Evolutionary conservation across 2,888 invertebrate species (phyloP), one percentile per base, ranked within the genome.

Genomic region (Erebia aethiops): DNA sequence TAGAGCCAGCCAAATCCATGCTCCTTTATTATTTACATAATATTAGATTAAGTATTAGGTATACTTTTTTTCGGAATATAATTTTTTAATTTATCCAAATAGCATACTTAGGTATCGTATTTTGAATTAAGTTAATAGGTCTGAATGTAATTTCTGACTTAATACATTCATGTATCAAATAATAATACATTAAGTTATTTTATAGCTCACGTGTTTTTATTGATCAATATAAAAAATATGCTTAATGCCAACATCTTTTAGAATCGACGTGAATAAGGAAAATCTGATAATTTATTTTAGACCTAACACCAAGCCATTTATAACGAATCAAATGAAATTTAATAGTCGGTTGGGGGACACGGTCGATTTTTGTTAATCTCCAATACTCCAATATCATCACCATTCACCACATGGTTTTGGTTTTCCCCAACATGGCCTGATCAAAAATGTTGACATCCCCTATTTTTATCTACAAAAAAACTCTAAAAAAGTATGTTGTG

Each of bases 291-390:
- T 56, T 9, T 14, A 68, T 60, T 62, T 62, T 60, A 61, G 35
- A 56, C 64, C 57, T 64, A 65, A 43, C 11, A 35, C 61, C 61
- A 60, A 49, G 56, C 52, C 57, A 65, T 68, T 69, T 69, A 52
- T 68, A 67, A 63, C 49, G 62, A 57, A 64, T 60, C 54, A 64
- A n/a, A 63, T 68, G 54, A 61, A 69, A 69, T 69, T 71, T 54
- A 46, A 69, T 61, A 60, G 58, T 54, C 18, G 35, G 58, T 54
- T 60, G 7, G 26, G 26, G 52, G 56, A 56, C 16, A 56, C 13
- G 56, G 56, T 49, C 49, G 62, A n/a, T 26, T 41, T 61, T 41
- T 61, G 43, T 14, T 60, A 13, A 21, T 21, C 56, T 21, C 18
- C 1, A 21, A 56, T 5, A 56, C 18, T 56, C 4, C 26, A 3